Evolutionary conservation across 2,113 vertebrate genomes (phyloP), one percentile per base, ranked within the genome.

Genomic region (Hemicordylus capensis): DNA sequence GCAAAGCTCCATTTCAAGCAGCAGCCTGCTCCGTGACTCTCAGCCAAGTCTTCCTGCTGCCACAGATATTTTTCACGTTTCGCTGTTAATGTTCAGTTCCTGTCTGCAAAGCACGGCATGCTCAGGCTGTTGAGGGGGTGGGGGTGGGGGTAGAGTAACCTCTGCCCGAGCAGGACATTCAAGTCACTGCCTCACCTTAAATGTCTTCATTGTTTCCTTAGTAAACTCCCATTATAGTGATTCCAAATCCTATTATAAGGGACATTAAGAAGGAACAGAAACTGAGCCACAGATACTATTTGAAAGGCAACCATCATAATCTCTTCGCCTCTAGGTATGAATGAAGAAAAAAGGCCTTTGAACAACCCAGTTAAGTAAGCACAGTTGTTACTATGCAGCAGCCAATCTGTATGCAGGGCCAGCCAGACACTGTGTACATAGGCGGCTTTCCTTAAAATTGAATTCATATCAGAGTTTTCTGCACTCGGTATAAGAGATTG

Each of bases 231-330:
- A 22, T 56, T 88, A 15, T 73, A 64, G 31, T 81, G 51, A 83
- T 58, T 76, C 58, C 82, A 94, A 89, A 86, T 78, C 51, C 69
- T 44, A 63, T 86, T 89, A 79, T 83, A 74, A 73, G 81, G 73
- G 58, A 87, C 80, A 80, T 85, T 58, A 24, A 81, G 84, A 89
- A 63, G 86, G 82, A 93, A 85, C 17, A 76, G 70, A 76, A 72
- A 81, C 34, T 67, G 87, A 90, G 80, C 79, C 69, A 80, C 51
- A 79, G 76, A 70, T 7, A 69, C 9, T 83, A 83, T 76, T 75
- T 70, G 63, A 93, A 92, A 87, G 76, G 83, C 61, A 88, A 70
- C 67, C 87, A 48, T 91, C 90, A 67, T 48, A 73, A 80, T 70
- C 79, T 59, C 70, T 87, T 85, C 83, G 81, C 75, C 34, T 84